These are phyloP conservation scores for Polyergus mexicanus DNA, from an alignment of 1,140 invertebrate genomes.

Conservation along the genomic window DNA sequence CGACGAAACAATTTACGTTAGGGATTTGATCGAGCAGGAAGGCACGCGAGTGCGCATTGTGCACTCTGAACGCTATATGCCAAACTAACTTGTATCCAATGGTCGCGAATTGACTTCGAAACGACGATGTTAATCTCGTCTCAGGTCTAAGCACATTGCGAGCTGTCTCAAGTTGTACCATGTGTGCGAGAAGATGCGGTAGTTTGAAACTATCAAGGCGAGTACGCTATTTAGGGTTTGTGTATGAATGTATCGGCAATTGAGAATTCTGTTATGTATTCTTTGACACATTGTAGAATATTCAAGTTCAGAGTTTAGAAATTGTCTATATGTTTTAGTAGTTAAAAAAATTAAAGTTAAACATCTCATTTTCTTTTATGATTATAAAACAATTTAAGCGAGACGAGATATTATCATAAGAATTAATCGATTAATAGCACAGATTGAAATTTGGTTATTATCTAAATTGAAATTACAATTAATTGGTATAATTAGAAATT, in stretches of 20 bases:
- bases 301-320: neutral
- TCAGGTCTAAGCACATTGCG: neutral
- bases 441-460: neutral
- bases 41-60: slow-evolving; percentile 36
- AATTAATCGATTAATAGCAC: neutral
- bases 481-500: neutral
- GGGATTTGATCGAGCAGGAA: slow-evolving; percentile 31
- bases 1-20: slow-evolving; percentile 23
- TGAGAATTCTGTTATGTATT: neutral
- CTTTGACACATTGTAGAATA: neutral
- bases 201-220: slow-evolving; percentile 27
- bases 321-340: neutral
- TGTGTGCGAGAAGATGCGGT: neutral
- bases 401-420: neutral
- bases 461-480: slow-evolving; percentile 1
- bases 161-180: slow-evolving; percentile 9
- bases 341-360: neutral
- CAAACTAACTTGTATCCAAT: slow-evolving; percentile 36
- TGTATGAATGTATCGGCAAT: neutral
- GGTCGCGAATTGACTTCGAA: slow-evolving; percentile 47
- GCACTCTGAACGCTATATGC: neutral
- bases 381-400: neutral
- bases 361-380: neutral
- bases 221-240: slow-evolving; percentile 7
- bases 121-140: slow-evolving; percentile 44